Evolutionary conservation across 2,888 invertebrate genomes (phyloP).

Genomic region (Temnothorax unifasciatus): DNA sequence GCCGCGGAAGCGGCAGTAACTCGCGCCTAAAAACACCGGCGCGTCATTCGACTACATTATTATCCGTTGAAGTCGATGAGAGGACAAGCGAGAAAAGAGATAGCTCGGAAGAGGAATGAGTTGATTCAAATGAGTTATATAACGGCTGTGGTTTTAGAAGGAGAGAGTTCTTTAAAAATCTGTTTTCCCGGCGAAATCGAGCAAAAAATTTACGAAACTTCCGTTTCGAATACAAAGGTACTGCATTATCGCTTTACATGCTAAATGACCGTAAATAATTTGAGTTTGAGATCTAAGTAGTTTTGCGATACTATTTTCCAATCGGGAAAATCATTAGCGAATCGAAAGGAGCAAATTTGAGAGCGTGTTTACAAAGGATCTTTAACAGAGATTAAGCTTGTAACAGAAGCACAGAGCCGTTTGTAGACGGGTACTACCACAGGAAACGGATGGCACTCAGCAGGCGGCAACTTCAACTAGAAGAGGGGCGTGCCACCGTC

Average conservation of each 20-base stretch:
- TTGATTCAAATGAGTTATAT: constrained; percentile 41
- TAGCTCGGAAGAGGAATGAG: constrained; percentile 18
- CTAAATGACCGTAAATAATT: background rate
- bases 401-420: constrained; percentile 26
- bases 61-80: constrained; percentile 58
- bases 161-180: constrained; percentile 34
- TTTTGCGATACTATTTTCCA: background rate
- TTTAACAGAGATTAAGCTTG: constrained; percentile 47
- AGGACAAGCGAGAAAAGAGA: constrained; percentile 31
- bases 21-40: constrained; percentile 83
- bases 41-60: constrained; percentile 84
- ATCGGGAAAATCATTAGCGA: constrained; percentile 3
- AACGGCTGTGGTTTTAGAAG: background rate
- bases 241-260: constrained; percentile 22
- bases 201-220: constrained; percentile 44
- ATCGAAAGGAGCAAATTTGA: constrained; percentile 33
- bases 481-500: constrained; percentile 68
- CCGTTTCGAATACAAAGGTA: constrained; percentile 7
- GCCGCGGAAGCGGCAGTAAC: constrained; percentile 84
- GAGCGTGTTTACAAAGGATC: constrained; percentile 32
- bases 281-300: background rate
- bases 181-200: constrained; percentile 32
- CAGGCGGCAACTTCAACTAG: constrained; percentile 74
- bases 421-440: constrained; percentile 36
- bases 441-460: constrained; percentile 68